Percentiles rank a stretch among this genome's conserved stretches.
phyloP scores from a whole-genome alignment of 2,888 invertebrate genomes.

The Pegoplata infirma region DNA sequence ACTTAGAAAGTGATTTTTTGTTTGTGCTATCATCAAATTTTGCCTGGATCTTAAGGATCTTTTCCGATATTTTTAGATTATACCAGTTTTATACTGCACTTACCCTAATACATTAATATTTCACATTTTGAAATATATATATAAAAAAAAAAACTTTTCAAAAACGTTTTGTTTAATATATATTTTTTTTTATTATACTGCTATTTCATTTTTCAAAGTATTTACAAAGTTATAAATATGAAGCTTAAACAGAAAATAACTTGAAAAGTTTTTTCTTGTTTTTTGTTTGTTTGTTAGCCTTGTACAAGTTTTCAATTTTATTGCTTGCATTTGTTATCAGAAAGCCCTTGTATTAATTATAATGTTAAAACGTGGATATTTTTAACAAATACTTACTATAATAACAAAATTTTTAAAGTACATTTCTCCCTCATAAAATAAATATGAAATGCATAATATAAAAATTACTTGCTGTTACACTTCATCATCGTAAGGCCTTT shows the following conservation, averaged over 20 bases:
- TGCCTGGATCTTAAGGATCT: too few species aligned
- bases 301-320: conserved; percentile 9
- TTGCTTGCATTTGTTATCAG: conserved; percentile 40
- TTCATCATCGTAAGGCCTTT: conserved; percentile 38
- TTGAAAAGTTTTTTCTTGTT: conserved; percentile 34
- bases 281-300: conserved; percentile 8
- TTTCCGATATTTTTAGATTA: too few species aligned
- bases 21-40: too few species aligned
- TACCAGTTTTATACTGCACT: too few species aligned
- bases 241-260: conserved; percentile 6
- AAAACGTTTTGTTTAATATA: not conserved
- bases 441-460: too few species aligned
- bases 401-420: conserved; percentile 3
- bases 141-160: too few species aligned
- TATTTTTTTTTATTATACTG: too few species aligned
- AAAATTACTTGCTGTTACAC: too few species aligned
- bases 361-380: conserved; percentile 40
- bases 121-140: too few species aligned
- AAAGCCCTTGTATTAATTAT: conserved; percentile 50
- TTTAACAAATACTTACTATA: conserved; percentile 22
- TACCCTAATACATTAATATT: too few species aligned
- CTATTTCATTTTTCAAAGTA: conserved; percentile 7
- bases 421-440: not conserved
- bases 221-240: conserved; percentile 14
- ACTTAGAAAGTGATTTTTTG: too few species aligned